Evolutionary conservation across 2,888 invertebrate species (phyloP), one percentile per base, ranked within the genome.

Genomic region (Eupsilia transversa): DNA sequence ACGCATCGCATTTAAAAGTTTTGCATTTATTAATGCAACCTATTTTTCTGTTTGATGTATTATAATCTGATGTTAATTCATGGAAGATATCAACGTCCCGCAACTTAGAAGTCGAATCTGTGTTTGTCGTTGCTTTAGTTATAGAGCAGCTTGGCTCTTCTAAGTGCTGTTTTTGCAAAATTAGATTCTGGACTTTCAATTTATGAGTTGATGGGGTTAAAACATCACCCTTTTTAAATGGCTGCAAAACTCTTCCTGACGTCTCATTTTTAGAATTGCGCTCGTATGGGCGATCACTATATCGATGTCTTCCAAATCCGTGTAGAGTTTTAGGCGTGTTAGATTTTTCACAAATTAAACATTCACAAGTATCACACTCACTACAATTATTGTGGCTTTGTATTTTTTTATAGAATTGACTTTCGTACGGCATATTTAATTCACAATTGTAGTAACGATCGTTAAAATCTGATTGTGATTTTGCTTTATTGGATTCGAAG

Each of bases 381-480:
- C 5, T 46, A 14, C 12, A 41, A 10, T n/a, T 56, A 35, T n/a
- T 20, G 14, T 66, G 30, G 23, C 10, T 54, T 56, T 73, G 46
- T 46, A 41, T 46, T 76, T 54, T 46, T 52, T 35, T 41, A 81
- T 88, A 89, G 64, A 86, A 65, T 74, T 87, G 71, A 71, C 89
- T 89, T 75, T 91, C 87, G 61, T 88, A 91, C 3, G 84, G 77
- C 20, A 33, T 52, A 54, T 63, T 20, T 78, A 88, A 91, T 75
- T 88, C 84, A 72, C 87, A 91, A 33, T 41, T 66, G 54, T 74
- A 69, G 6, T n/a, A 35, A 27, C 6, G 1, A 23, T 52, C 20
- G 9, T 43, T 43, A 12, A 56, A 33, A 57, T 61, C 27, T 41
- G 60, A 64, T 46, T 73, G 41, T 3, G 41, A 66, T 65, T 35